phyloP scores from a whole-genome alignment of 2,797 vertebrate species.

The Dendrocincla tyrannina region DNA sequence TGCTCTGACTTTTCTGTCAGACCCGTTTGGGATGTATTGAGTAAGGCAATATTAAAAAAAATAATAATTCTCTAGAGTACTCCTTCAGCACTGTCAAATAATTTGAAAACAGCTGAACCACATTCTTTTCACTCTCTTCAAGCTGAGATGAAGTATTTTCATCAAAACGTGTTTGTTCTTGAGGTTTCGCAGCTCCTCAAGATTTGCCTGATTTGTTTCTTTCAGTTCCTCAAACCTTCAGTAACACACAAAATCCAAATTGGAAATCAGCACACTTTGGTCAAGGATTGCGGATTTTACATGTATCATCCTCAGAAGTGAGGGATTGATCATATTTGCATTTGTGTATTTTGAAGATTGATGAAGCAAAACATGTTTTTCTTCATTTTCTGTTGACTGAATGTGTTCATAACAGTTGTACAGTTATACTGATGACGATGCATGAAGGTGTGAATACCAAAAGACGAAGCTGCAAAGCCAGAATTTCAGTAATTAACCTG shows the following conservation, averaged over 20 bases:
- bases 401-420: background rate
- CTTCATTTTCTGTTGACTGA: background rate
- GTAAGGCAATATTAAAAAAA: slow-evolving; percentile 32
- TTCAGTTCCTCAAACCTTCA: background rate
- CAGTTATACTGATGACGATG: background rate
- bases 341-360: background rate
- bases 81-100: background rate
- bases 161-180: background rate
- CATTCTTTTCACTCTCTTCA: background rate
- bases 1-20: slow-evolving; percentile 16
- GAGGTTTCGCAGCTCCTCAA: background rate
- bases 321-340: background rate
- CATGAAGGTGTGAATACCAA: background rate
- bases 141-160: background rate
- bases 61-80: background rate
- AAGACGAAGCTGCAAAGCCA: background rate
- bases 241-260: background rate
- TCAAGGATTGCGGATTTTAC: background rate
- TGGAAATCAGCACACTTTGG: background rate
- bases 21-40: background rate
- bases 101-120: background rate
- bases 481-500: background rate
- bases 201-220: background rate
- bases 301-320: background rate
- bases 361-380: background rate